Evolutionary conservation across 2,888 invertebrate genomes (phyloP), one percentile per base, ranked within the genome.

Genomic region (Mayetiola destructor): DNA sequence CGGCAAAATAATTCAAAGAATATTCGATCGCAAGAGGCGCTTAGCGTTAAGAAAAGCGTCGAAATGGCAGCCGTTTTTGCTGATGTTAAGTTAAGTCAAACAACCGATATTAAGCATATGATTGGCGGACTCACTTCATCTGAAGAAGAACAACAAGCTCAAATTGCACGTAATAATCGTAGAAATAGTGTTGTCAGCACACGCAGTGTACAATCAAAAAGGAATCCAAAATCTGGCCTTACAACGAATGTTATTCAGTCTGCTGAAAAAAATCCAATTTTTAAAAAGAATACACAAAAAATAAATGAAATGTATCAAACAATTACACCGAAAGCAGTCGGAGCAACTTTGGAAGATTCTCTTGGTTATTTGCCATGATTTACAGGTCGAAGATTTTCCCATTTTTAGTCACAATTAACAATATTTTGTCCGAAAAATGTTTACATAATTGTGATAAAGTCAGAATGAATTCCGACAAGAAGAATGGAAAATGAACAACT

Each of bases 41-140:
- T 89, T 0, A 87, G 88, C 57, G 87, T 89, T 29, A 90, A 90
- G 70, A 90, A 90, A 68, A 86, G 87, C 2, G 89, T 89, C 0
- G 90, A 90, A 69, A 89, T 90, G 64, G 90, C 89, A 0, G 90
- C 89, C 0, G 73, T 90, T 29, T 90, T 91, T 68, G 85, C 86
- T 0, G 85, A 87, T 66, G 80, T 84, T 48, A 80, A 82, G 36
- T 74, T 84, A 1, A 82, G 80, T 27, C 84, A 84, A 69, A 78
- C 83, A 14, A 83, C 83, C 0, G 84, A 83, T 67, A 81, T 84
- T 37, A 75, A 75, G 58, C 77, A 76, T 56, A 63, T 77, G 27
- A 69, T 65, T 2, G 65, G 67, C 0, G 59, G 64, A 39, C 63
- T 61, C 23, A 64, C 65, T 55, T 64, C 23, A 55, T 30, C 21